Evolutionary conservation across 1,140 invertebrate genomes (phyloP).

Genomic region (Drosophila nikananu): DNA sequence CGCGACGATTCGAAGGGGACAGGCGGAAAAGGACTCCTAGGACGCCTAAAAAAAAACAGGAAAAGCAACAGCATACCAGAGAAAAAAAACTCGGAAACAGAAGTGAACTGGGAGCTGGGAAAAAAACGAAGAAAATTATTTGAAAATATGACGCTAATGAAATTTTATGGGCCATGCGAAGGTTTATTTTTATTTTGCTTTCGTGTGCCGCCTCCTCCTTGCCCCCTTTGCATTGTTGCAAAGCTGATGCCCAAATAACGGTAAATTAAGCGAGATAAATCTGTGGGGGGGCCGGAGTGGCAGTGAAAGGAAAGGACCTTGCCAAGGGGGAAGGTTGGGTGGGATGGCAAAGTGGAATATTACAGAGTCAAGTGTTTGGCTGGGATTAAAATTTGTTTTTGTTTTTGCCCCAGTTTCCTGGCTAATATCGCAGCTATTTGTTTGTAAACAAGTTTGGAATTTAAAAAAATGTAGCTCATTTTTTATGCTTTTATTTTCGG

Average conservation of each 20-base stretch:
- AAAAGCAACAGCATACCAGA: slow-evolving; percentile 42
- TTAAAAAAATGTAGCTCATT: slow-evolving; percentile 70
- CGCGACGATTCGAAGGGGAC: slow-evolving; percentile 59
- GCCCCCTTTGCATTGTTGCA: slow-evolving; percentile 62
- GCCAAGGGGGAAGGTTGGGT: neutral
- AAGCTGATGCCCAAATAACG: slow-evolving; percentile 82
- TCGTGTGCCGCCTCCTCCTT: slow-evolving; percentile 36
- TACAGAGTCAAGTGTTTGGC: slow-evolving; percentile 63
- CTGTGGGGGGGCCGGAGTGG: slow-evolving; percentile 58
- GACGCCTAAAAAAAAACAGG: slow-evolving; percentile 55
- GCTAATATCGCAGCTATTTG: slow-evolving; percentile 65
- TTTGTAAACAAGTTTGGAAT: slow-evolving; percentile 77
- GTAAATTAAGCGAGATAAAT: slow-evolving; percentile 82
- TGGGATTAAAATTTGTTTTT: slow-evolving; percentile 72
- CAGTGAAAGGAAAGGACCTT: neutral
- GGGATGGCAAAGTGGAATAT: slow-evolving; percentile 10
- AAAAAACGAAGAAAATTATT: slow-evolving; percentile 80
- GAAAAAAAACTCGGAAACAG: slow-evolving; percentile 22
- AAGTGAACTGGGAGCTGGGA: slow-evolving; percentile 30
- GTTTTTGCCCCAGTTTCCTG: slow-evolving; percentile 19
- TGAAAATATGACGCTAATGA: slow-evolving; percentile 83
- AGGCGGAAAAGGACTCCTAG: slow-evolving; percentile 44
- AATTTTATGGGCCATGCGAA: slow-evolving; percentile 83
- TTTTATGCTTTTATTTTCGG: slow-evolving; percentile 51
- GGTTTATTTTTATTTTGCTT: slow-evolving; percentile 83